Evolutionary conservation across 2,113 vertebrate genomes (phyloP), one percentile per base, ranked within the genome.

Genomic region (Ctenodactylus gundi): DNA sequence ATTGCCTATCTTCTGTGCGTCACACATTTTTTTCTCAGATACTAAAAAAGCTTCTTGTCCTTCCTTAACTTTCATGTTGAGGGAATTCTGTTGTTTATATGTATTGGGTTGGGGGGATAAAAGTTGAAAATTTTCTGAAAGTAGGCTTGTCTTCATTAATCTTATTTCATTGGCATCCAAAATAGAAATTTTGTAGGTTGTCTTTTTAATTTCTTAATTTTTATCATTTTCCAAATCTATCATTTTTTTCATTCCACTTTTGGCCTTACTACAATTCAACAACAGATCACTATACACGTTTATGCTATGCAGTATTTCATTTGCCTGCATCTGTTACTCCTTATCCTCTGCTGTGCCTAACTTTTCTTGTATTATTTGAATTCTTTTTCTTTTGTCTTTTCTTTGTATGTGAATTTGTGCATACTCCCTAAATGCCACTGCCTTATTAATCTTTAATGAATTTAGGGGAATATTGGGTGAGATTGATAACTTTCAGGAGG

Each of bases 301-400:
- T 57, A 64, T 8, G 20, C n/a, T 78, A 3, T 62, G 31, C 2
- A 46, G 0, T 49, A 64, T 65, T 86, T 49, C 88, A 77, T 72
- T 70, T 68, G 36, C 15, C 53, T 83, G 11, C 25, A 51, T 94
- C 46, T 81, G 11, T 86, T 93, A 39, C 78, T 92, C n/a, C 65
- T 94, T 11, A 62, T 73, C 31, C 13, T 7, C 5, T 72, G 11
- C 7, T 85, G 90, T 65, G 34, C 36, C 31, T 85, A 67, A 81
- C 20, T 62, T 92, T 93, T n/a, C n/a, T n/a, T n/a, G n/a, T 57
- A 68, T 81, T 68, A 77, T 64, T 91, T 95, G 41, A 83, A 60
- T 92, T 77, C 11, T 92, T 72, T 85, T 94, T 36, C 12, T 83
- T 23, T 49, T 44, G 72, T 55, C 27, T 65, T 90, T 20, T 95